Evolutionary conservation across 2,113 vertebrate genomes (phyloP).

Genomic region (Nycticebus coucang): DNA sequence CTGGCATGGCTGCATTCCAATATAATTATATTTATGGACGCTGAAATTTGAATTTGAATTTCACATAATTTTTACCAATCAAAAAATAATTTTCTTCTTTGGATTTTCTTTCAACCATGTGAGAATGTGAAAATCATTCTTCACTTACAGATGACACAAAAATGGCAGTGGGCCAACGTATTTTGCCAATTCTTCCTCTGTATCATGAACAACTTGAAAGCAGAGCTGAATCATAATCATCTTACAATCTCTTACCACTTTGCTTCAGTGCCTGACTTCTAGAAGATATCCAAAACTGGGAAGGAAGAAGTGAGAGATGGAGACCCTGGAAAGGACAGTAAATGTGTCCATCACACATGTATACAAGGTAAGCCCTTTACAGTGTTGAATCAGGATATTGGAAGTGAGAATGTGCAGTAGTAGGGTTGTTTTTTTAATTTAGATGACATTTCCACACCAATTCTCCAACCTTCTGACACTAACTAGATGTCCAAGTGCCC

Average conservation of each 20-base stretch:
- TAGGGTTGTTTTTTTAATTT: neutral
- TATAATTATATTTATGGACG: neutral
- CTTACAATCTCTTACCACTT: neutral
- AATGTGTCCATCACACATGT: neutral
- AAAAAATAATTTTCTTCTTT: neutral
- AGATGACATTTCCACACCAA: neutral
- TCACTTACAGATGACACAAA: neutral
- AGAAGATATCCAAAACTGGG: neutral
- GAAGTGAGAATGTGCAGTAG: neutral
- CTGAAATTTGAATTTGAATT: conserved; percentile 28
- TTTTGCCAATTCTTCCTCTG: neutral
- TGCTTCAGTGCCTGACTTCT: neutral
- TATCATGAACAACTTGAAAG: neutral
- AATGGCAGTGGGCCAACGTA: neutral
- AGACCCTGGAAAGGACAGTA: neutral
- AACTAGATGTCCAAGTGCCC: neutral
- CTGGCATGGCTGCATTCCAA: neutral
- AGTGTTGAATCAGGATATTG: neutral
- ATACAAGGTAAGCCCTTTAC: neutral
- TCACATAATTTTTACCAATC: neutral
- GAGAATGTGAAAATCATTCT: neutral
- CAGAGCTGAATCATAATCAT: neutral
- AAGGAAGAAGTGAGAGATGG: neutral
- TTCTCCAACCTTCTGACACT: neutral
- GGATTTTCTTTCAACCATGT: conserved; percentile 7